Percentiles rank a stretch among this genome's conserved stretches.
These are phyloP conservation scores for Bucorvus abyssinicus DNA, from an alignment of 2,797 vertebrate species.

Conservation along the genomic window DNA sequence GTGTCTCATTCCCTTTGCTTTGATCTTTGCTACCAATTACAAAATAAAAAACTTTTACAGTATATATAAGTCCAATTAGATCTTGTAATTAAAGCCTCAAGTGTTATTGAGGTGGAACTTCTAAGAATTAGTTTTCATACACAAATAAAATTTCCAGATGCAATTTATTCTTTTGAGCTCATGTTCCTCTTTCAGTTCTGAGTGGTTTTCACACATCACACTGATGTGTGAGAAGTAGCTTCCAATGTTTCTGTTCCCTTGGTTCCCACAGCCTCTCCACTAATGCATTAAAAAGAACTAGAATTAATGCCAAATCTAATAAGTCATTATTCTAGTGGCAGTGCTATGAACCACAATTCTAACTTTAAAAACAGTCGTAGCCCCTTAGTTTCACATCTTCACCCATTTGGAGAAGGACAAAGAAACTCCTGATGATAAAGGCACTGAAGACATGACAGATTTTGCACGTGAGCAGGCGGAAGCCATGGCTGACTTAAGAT, in stretches of 20 bases:
- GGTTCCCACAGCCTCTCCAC: background rate
- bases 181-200: slow-evolving; percentile 52
- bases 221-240: slow-evolving; percentile 3
- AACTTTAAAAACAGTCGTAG: background rate
- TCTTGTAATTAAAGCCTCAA: slow-evolving; percentile 74
- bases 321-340: background rate
- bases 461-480: background rate
- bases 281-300: slow-evolving; percentile 1
- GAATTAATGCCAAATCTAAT: slow-evolving; percentile 12
- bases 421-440: background rate
- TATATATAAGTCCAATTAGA: slow-evolving; percentile 67
- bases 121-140: slow-evolving; percentile 74
- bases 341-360: background rate
- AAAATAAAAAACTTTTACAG: slow-evolving; percentile 60
- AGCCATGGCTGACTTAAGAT: background rate
- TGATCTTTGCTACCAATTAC: slow-evolving; percentile 69
- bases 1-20: slow-evolving; percentile 55
- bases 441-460: background rate
- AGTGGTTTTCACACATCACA: slow-evolving; percentile 45
- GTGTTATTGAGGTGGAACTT: slow-evolving; percentile 66
- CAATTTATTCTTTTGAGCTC: slow-evolving; percentile 63
- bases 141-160: slow-evolving; percentile 73
- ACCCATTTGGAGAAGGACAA: background rate
- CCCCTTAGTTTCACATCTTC: background rate
- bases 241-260: background rate